Evolutionary conservation across 2,888 invertebrate genomes (phyloP).

Genomic region (Malacosoma neustria): DNA sequence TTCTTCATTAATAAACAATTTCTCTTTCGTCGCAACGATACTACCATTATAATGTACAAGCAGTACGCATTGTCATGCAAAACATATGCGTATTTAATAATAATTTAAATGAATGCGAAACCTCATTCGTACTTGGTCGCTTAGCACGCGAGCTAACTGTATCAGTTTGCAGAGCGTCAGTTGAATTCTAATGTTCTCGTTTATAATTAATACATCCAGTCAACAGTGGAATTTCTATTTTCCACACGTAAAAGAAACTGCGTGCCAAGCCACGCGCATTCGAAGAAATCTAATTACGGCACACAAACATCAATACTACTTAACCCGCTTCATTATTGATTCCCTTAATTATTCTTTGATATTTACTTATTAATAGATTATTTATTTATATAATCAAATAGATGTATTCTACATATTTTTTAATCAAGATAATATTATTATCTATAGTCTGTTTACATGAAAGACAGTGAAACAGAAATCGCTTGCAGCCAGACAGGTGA

Average conservation of each 20-base stretch:
- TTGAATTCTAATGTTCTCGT: slow-evolving; percentile 64
- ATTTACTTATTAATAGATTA: too few species aligned
- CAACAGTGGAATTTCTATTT: slow-evolving; percentile 75
- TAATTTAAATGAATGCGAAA: slow-evolving; percentile 38
- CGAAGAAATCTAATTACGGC: slow-evolving; percentile 59
- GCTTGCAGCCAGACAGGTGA: slow-evolving; percentile 24
- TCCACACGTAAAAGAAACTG: slow-evolving; percentile 73
- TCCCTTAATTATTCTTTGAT: too few species aligned
- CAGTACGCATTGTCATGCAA: slow-evolving; percentile 36
- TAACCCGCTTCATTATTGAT: slow-evolving; percentile 1
- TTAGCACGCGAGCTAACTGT: slow-evolving; percentile 68
- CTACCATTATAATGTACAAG: slow-evolving; percentile 29
- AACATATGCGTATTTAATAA: slow-evolving; percentile 20
- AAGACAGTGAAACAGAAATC: slow-evolving; percentile 24
- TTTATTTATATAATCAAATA: too few species aligned
- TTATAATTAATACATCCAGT: slow-evolving; percentile 69
- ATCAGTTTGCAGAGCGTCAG: slow-evolving; percentile 46
- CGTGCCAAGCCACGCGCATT: slow-evolving; percentile 49
- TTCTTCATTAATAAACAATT: slow-evolving; percentile 40
- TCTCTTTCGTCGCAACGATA: slow-evolving; percentile 39
- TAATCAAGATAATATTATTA: too few species aligned
- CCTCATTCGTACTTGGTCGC: slow-evolving; percentile 59
- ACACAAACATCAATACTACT: slow-evolving; percentile 17
- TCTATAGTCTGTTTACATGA: too few species aligned
- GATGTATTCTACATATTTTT: too few species aligned